Evolutionary conservation across 1,140 invertebrate genomes (phyloP).

Genomic region (Ectropis grisescens): DNA sequence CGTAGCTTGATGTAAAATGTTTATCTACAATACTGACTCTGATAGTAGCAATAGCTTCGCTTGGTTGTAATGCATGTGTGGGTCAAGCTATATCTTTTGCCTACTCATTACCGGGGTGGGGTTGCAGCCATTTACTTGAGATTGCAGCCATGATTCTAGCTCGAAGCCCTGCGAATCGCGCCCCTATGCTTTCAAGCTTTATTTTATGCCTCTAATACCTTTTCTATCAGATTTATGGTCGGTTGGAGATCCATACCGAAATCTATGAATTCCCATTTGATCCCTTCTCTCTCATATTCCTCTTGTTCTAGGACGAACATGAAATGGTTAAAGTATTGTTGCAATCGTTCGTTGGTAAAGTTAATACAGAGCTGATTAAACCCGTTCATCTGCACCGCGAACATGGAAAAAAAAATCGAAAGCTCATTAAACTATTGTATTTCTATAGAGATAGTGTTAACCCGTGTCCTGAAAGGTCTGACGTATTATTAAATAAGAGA

Average conservation of each 20-base stretch:
- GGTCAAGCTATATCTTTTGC: conserved; percentile 23
- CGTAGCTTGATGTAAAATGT: too few species aligned
- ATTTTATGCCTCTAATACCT: conserved; percentile 75
- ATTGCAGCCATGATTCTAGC: conserved; percentile 33
- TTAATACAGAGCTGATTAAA: conserved; percentile 98
- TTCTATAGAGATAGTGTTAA: too few species aligned
- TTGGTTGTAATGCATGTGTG: conserved; percentile 22
- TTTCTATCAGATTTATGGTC: conserved; percentile 94
- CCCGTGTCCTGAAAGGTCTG: too few species aligned
- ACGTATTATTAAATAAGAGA: too few species aligned
- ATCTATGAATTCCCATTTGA: conserved; percentile 93
- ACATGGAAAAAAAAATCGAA: conserved; percentile 59
- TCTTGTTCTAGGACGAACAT: conserved; percentile 98
- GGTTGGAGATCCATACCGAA: conserved; percentile 94
- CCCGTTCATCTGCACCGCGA: conserved; percentile 82
- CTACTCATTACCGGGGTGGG: conserved; percentile 21
- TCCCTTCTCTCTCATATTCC: conserved; percentile 93
- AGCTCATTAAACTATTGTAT: too few species aligned
- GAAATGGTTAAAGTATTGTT: conserved; percentile 97
- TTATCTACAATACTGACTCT: too few species aligned
- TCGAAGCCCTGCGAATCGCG: conserved; percentile 42
- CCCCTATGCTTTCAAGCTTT: conserved; percentile 41
- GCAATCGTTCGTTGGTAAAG: conserved; percentile 96
- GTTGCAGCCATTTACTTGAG: conserved; percentile 32
- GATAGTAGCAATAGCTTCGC: conserved; percentile 26